Base-by-base conservation (phyloP, 2,797 vertebrate species). In the Pelobates cultripes region DNA sequence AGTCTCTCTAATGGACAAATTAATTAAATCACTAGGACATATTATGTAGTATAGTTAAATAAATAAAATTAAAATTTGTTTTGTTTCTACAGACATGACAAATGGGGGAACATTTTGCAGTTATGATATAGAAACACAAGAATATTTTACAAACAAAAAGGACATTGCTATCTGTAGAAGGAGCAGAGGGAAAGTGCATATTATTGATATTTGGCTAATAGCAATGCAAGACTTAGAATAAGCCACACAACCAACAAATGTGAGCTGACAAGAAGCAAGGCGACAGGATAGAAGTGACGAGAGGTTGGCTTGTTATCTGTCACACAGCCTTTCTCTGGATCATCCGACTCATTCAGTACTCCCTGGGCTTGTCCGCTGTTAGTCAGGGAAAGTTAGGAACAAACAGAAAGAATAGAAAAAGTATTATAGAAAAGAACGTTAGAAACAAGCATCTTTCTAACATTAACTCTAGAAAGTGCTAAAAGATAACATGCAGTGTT, bases 171-270 rank as follows among this genome's bases (percentile, higher is more conserved):
- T 90, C 90, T 73, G 85, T 94, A 92, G 93, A 92, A 92, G 78
- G 87, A 91, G 91, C 84, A 85, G 88, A 86, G 68, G n/a, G 79
- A 85, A 57, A 82, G 81, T 86, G 85, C 89, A 94, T 91, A 96
- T 97, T 96, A 99, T 97, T 99, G 98, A 93, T 99, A 99, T 96
- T 99, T 99, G 94, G 98, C 98, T 96, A 99, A 96, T 92, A 99
- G 94, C 95, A 99, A 97, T 88, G 98, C 97, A 90, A 99, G 97
- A 98, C 98, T 99, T 96, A 99, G 94, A 94, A 99, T 99, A 91
- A 99, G 97, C 98, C 98, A 99, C 93, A 99, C 97, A 71, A 99
- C 98, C 93, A 99, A 96, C 93, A 99, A 93, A 92, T 99, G 98
- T 73, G 98, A 99, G 95, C 98, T 99, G 96, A 99, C 97, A 84